phyloP scores from a whole-genome alignment of 2,888 invertebrate genomes.

The Drosophila testacea region DNA sequence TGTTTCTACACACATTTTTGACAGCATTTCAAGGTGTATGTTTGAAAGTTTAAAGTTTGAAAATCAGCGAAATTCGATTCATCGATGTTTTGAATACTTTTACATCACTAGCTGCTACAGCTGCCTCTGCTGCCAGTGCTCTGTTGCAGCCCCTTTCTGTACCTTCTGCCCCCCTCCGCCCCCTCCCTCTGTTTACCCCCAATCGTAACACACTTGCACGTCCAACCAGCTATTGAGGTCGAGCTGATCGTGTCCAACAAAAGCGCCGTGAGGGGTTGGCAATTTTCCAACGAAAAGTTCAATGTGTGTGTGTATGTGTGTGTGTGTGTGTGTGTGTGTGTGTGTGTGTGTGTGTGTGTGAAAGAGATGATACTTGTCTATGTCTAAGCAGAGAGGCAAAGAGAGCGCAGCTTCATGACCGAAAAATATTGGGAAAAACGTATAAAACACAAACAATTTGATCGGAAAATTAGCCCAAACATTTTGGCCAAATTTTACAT shows the following conservation, averaged over 20 bases:
- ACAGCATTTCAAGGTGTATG: too few species aligned
- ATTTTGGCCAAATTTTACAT: constrained; percentile 57
- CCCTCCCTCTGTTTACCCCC: not conserved
- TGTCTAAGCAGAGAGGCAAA: constrained; percentile 4
- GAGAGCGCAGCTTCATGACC: constrained; percentile 70
- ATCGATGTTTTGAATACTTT: too few species aligned
- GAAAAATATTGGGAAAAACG: constrained; percentile 4
- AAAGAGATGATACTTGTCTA: constrained; percentile 10
- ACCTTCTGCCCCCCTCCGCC: not conserved
- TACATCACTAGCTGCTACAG: too few species aligned
- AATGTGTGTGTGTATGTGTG: constrained; percentile 29
- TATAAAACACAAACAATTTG: constrained; percentile 22
- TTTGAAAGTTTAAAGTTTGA: too few species aligned
- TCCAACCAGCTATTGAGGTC: constrained; percentile 62
- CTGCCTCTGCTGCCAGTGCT: too few species aligned
- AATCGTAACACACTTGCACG: not conserved
- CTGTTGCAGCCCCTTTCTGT: not conserved
- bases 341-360: constrained; percentile 15
- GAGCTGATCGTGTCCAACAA: constrained; percentile 69
- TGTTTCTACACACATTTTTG: too few species aligned
- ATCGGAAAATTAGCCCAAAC: constrained; percentile 36
- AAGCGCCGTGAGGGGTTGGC: constrained; percentile 75
- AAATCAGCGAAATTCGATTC: too few species aligned
- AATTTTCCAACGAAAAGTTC: constrained; percentile 73
- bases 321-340: constrained; percentile 12